Evolutionary conservation across 2,888 invertebrate genomes (phyloP), one percentile per base, ranked within the genome.

Genomic region (Dermolepida albohirtum): DNA sequence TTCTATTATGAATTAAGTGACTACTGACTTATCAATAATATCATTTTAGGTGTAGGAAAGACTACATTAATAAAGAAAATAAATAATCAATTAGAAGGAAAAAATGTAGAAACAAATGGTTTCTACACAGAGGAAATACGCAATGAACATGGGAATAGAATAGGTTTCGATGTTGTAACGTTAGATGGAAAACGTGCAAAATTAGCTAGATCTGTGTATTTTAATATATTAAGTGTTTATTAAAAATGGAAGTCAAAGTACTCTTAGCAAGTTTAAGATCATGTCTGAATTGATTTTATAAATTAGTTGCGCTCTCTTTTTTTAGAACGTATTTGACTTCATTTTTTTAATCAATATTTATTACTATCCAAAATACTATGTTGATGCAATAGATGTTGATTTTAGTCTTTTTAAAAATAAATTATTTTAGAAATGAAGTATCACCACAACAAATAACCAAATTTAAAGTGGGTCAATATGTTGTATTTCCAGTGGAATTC

Each of bases 51-150:
- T 47, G 83, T 89, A 66, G 91, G 91, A 0, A 91, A 91, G 79
- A 91, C 91, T 1, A 90, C 90, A 0, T 74, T 89, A 49, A 83
- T 90, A 0, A 85, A 86, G 70, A 86, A 86, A 75, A 66, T 87
- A 6, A 75, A 78, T n/a, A 76, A 81, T n/a, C 73, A 81, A 22
- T 75, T 87, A 22, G 74, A 79, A 40, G 75, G 79, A 1, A 75
- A 80, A 47, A 72, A 79, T 41, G 68, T 81, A 12, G 73, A 74
- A 0, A 74, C 82, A 6, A 74, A 79, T 64, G 91, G 91, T 1
- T 91, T 91, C 80, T 89, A 87, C 73, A 91, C 91, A 0, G 88
- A 90, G 78, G 91, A 91, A 81, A 78, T 89, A 0, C 80, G 89
- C 47, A 72, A 76, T 65, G 74, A 77, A 16, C 81, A 81, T 2